A percentile compares a stretch with the other conserved stretches of the same genome.
These are phyloP conservation scores for Lithophane ornitopus DNA, from an alignment of 2,888 invertebrate genomes.

Conservation along the genomic window DNA sequence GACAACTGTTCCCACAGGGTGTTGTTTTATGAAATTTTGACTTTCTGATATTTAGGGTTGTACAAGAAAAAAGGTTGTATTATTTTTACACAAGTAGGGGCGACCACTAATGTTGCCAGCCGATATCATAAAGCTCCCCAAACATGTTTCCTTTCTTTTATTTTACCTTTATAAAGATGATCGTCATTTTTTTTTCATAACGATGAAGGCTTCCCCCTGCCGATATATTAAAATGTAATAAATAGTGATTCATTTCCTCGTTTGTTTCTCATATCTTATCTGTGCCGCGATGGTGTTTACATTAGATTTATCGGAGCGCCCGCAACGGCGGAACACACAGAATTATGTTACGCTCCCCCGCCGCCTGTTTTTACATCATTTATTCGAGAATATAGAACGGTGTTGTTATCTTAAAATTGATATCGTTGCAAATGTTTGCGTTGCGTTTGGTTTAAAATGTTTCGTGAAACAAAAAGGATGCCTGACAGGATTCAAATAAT, in stretches of 20 bases:
- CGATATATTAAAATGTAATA: slow-evolving; percentile 66
- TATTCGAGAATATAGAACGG: slow-evolving; percentile 73
- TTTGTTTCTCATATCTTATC: slow-evolving; percentile 64
- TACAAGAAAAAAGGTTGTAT: not conserved
- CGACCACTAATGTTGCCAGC: not conserved
- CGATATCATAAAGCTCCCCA: not conserved
- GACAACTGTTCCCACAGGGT: slow-evolving; percentile 1
- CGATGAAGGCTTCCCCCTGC: slow-evolving; percentile 12
- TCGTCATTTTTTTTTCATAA: slow-evolving; percentile 11
- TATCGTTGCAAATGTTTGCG: slow-evolving; percentile 60
- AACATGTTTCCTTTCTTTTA: not conserved
- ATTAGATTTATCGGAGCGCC: slow-evolving; percentile 80
- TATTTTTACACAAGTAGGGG: not conserved
- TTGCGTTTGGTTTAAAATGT: slow-evolving; percentile 22
- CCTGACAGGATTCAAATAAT: not conserved
- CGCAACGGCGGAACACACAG: slow-evolving; percentile 74
- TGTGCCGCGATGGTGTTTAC: slow-evolving; percentile 74
- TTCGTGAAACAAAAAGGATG: not conserved
- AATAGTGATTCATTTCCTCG: slow-evolving; percentile 67
- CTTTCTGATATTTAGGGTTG: not conserved
- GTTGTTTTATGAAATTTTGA: slow-evolving; percentile 14
- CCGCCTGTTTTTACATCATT: slow-evolving; percentile 80
- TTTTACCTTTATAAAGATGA: not conserved
- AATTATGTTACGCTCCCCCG: slow-evolving; percentile 79
- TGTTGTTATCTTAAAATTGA: slow-evolving; percentile 73